These are phyloP conservation scores for Falco novaeseelandiae DNA, from an alignment of 2,797 vertebrate genomes.

Conservation along the genomic window DNA sequence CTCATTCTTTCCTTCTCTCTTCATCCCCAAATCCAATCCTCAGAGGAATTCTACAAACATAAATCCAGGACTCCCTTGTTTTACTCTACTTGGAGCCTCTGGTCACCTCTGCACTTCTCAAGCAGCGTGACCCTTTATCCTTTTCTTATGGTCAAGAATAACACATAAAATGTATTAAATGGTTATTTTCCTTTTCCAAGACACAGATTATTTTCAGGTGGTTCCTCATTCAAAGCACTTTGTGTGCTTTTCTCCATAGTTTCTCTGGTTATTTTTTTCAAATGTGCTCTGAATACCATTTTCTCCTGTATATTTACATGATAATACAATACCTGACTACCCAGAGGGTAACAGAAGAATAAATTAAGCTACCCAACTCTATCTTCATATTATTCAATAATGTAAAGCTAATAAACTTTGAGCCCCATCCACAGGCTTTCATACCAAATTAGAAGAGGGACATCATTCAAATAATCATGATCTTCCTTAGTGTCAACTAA, in stretches of 20 bases:
- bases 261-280: neutral
- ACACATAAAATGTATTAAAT: neutral
- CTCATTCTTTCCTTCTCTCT: neutral
- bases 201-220: neutral
- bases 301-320: neutral
- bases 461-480: neutral
- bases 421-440: neutral
- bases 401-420: neutral
- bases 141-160: neutral
- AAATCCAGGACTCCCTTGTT: neutral
- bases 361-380: neutral
- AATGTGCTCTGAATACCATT: neutral
- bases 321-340: neutral
- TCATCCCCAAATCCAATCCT: neutral
- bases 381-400: neutral
- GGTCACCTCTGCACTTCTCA: neutral
- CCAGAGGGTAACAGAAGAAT: neutral
- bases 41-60: neutral
- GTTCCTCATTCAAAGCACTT: neutral
- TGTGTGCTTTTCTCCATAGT: neutral
- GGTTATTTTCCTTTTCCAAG: neutral
- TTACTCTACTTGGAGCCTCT: neutral
- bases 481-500: neutral
- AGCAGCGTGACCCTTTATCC: neutral
- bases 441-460: neutral